phyloP scores from a whole-genome alignment of 1,140 invertebrate species.

The Zaprionus taronus region DNA sequence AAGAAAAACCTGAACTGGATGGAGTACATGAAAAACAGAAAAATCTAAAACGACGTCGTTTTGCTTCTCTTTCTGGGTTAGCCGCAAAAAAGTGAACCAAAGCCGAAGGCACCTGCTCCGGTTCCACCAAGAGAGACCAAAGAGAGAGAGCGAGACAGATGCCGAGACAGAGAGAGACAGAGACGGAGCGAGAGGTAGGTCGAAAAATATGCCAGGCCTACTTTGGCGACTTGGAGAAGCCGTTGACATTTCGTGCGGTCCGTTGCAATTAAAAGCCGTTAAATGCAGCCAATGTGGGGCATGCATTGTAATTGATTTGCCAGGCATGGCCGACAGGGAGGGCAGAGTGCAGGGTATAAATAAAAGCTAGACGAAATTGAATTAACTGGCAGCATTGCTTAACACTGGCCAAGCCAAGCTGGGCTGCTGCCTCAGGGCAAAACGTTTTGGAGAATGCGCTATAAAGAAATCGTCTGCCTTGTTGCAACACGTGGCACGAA shows the following conservation, averaged over 20 bases:
- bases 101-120: constrained; percentile 64
- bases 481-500: constrained; percentile 9
- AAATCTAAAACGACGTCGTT: constrained; percentile 36
- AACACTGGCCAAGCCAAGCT: neutral
- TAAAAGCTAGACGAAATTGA: constrained; percentile 55
- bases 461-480: constrained; percentile 59
- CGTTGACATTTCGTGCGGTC: constrained; percentile 77
- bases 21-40: constrained; percentile 51
- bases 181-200: constrained; percentile 9
- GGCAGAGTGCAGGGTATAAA: constrained; percentile 30
- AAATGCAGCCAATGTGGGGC: constrained; percentile 54
- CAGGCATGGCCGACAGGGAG: constrained; percentile 31
- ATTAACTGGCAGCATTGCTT: constrained; percentile 54
- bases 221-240: constrained; percentile 3
- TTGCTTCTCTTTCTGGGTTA: constrained; percentile 70
- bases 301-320: constrained; percentile 69
- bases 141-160: constrained; percentile 22
- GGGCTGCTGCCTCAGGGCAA: neutral
- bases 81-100: constrained; percentile 39
- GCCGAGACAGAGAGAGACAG: constrained; percentile 14
- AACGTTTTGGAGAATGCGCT: constrained; percentile 55
- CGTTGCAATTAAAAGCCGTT: constrained; percentile 73
- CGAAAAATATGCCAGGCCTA: constrained; percentile 56
- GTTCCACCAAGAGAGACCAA: neutral
- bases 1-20: constrained; percentile 55